phyloP scores from a whole-genome alignment of 1,140 invertebrate genomes.

The Macrostomum lignano region DNA sequence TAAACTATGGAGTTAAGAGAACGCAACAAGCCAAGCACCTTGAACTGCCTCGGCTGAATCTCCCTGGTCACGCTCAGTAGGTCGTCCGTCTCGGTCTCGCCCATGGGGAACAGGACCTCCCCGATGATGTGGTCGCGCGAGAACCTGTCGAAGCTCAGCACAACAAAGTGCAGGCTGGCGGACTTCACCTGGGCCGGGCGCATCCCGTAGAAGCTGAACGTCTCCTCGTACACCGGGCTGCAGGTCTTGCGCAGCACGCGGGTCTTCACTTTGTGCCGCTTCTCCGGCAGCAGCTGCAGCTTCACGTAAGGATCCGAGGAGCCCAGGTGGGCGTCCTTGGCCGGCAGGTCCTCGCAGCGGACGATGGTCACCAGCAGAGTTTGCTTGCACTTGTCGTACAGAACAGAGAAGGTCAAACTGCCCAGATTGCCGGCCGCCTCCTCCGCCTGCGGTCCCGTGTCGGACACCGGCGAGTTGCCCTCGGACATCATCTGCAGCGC shows the following conservation, averaged over 20 bases:
- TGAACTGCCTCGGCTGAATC: conserved; percentile 18
- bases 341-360: conserved; percentile 7
- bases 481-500: too few species aligned
- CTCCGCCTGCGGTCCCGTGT: too few species aligned
- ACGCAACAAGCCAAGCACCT: too few species aligned
- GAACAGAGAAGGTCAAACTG: conserved; percentile 40
- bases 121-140: conserved; percentile 60
- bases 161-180: conserved; percentile 44
- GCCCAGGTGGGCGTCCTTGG: conserved; percentile 28
- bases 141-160: conserved; percentile 64
- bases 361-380: conserved; percentile 65
- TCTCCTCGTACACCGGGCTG: conserved; percentile 59
- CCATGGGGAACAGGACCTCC: conserved; percentile 30
- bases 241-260: conserved; percentile 50
- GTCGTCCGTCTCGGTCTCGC: conserved; percentile 9
- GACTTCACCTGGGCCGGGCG: conserved; percentile 40
- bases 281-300: conserved; percentile 49
- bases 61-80: conserved; percentile 13
- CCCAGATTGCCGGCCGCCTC: conserved; percentile 41
- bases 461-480: too few species aligned
- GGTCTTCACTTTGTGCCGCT: conserved; percentile 57
- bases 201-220: conserved; percentile 48
- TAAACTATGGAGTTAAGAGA: too few species aligned
- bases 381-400: conserved; percentile 55
- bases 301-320: conserved; percentile 62